Conservation (phyloP, 2,797 vertebrate species). For the Melanotaenia boesemani region DNA sequence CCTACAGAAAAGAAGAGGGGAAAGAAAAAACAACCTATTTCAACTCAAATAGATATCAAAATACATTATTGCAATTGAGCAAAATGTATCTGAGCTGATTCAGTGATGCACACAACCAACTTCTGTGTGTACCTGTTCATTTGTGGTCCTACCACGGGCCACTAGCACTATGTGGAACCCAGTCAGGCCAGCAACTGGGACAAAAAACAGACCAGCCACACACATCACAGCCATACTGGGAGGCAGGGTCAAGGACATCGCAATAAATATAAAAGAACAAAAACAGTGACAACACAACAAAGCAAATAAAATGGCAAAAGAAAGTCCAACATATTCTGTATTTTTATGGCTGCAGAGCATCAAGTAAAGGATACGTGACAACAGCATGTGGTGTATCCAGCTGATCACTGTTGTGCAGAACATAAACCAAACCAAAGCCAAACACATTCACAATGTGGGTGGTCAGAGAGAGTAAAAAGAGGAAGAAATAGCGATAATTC, state of each 20-base stretch:
- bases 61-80: background rate
- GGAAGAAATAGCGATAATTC: conserved; percentile 99
- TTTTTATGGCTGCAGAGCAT: background rate
- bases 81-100: background rate
- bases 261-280: background rate
- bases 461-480: conserved; percentile 95
- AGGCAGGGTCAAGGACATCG: conserved; percentile 61
- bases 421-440: conserved; percentile 92
- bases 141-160: conserved; percentile 96
- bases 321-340: background rate
- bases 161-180: conserved; percentile 98
- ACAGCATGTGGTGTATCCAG: conserved; percentile 89
- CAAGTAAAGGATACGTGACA: conserved; percentile 94
- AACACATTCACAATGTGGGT: conserved; percentile 95
- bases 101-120: background rate
- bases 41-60: background rate
- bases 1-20: conserved; percentile 75
- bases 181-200: conserved; percentile 95
- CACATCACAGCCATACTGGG: conserved; percentile 97
- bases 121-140: conserved; percentile 89
- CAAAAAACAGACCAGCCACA: conserved; percentile 95
- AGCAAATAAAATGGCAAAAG: background rate
- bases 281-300: background rate
- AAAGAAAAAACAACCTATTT: background rate
- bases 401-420: conserved; percentile 91